Evolutionary conservation across 64 coral and sea anemone species (phyloP), one percentile per base, ranked within the genome.

Genomic region (Exaiptasia diaphana): DNA sequence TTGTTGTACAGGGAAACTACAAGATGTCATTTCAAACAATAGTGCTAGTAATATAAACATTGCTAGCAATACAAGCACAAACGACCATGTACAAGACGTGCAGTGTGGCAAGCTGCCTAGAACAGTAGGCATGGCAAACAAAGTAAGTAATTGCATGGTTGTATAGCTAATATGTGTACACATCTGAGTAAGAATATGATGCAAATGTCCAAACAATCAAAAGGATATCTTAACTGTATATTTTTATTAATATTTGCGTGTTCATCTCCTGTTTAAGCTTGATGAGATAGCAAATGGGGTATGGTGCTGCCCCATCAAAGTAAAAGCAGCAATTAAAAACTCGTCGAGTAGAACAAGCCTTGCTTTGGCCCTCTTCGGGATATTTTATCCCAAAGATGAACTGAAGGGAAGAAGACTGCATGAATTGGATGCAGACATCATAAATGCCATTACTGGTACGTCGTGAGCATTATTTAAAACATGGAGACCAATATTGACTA

Each of bases 351-450:
- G 67, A 4, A 83, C 50, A 57, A 49, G 46, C 38, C 21, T 83
- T 5, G 67, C 49, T 10, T 33, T 33, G 15, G 6, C 45, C 14
- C 35, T 73, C 20, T 53, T 83, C 39, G 13, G 31, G 0, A 52
- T 73, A 22, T 83, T 83, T 33, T 85, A 74, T 39, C 23, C 82
- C 35, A 85, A 85, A 74, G 69, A 85, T 3, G 55, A 85, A 35
- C 34, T 85, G 25, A 34, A 52, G 3, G 69, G 82, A 64, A 48
- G 36, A 48, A 59, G 50, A 3, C 55, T 85, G 1, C 67, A 85
- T 59, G 24, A 85, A 32, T 54, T 85, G 17, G 82, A 85, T 38
- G 68, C 73, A 72, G 70, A 85, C 28, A 58, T 85, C 3, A 75
- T 74, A 21, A 24, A 73, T 1, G 40, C 70, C 41, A 73, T 73